Conservation (phyloP, 2,113 vertebrate species). For the Conger conger region DNA sequence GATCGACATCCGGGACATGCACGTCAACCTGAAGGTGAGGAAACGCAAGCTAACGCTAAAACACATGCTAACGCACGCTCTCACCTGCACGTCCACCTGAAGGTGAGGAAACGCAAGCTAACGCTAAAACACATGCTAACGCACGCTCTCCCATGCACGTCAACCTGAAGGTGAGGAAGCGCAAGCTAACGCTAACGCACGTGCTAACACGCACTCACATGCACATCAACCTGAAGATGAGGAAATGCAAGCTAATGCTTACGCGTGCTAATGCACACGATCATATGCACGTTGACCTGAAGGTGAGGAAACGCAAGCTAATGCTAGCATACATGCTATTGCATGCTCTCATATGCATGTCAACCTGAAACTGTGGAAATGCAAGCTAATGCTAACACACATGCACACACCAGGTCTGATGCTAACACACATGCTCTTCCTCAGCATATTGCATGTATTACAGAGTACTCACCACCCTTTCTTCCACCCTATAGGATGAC, state of each 20-base stretch:
- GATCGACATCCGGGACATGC: conserved; percentile 87
- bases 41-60: background rate
- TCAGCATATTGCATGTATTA: background rate
- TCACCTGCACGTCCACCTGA: conserved; percentile 75
- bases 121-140: background rate
- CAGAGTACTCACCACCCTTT: background rate
- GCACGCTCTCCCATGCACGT: conserved; percentile 55
- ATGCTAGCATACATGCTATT: background rate
- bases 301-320: conserved; percentile 68
- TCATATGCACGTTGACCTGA: conserved; percentile 81
- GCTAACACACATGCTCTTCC: background rate
- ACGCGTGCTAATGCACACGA: background rate
- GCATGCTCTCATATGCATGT: conserved; percentile 55
- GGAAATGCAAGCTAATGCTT: conserved; percentile 26
- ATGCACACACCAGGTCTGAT: conserved; percentile 5
- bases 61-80: background rate
- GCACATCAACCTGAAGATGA: conserved; percentile 86
- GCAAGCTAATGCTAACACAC: background rate
- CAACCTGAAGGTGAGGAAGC: conserved; percentile 82
- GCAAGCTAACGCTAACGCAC: background rate
- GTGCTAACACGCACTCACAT: background rate
- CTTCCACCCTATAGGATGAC: conserved; percentile 76
- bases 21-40: conserved; percentile 86
- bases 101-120: conserved; percentile 68
- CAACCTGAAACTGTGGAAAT: conserved; percentile 82